Conservation (phyloP, 2,113 vertebrate genomes). For the Prionailurus viverrinus region DNA sequence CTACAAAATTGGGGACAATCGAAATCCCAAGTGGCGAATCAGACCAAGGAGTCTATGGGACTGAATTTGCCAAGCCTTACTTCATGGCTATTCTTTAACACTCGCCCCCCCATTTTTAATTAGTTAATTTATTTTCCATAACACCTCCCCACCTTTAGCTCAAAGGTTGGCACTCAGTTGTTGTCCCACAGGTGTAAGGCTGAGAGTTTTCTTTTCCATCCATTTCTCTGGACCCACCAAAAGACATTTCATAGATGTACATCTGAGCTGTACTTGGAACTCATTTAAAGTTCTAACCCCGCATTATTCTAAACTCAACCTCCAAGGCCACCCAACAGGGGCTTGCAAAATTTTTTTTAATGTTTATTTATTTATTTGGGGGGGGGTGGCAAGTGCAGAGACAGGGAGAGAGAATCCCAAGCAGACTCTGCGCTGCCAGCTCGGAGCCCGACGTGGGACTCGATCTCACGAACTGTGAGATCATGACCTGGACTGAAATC, state of each 20-base stretch:
- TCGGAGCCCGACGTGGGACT: no score
- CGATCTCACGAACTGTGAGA: no score
- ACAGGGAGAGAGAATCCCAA: no score
- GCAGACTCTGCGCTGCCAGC: no score
- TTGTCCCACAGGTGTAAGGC: rapidly evolving
- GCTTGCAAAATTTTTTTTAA: background rate
- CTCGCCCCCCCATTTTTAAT: no score
- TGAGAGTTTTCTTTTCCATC: background rate
- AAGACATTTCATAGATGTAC: background rate
- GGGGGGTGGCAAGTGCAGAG: no score
- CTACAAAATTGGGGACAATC: rapidly evolving
- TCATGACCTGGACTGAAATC: no score
- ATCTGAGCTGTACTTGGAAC: background rate
- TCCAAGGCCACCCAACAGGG: background rate
- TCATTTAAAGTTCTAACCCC: background rate
- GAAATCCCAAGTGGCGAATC: background rate
- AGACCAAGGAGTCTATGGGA: background rate
- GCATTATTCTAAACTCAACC: background rate
- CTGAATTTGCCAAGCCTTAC: background rate
- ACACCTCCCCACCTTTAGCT: background rate
- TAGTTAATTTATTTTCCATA: no score
- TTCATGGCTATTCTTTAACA: background rate
- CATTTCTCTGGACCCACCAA: background rate
- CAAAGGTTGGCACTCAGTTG: no score
- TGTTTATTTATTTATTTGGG: no score